A percentile compares a stretch with the other conserved stretches of the same genome.
Evolutionary conservation across 2,113 vertebrate species (phyloP).

Genomic region (Toxotes jaculatrix): DNA sequence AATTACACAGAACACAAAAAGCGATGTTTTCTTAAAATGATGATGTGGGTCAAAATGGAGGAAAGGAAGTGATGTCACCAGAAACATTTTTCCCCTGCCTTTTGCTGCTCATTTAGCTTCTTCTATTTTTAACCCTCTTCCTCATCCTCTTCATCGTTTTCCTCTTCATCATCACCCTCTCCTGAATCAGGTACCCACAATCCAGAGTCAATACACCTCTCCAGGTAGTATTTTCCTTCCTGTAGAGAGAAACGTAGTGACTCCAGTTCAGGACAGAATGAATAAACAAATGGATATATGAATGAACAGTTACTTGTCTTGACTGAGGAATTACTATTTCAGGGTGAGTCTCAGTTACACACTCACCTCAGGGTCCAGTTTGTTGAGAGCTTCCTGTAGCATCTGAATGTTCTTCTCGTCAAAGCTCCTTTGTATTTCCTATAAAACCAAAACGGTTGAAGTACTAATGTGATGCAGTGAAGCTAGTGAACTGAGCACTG

Average conservation of each 20-base stretch:
- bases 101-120: neutral
- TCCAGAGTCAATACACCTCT: constrained; percentile 89
- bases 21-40: no score
- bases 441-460: neutral
- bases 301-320: neutral
- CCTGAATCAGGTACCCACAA: constrained; percentile 89
- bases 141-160: constrained; percentile 4
- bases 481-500: neutral
- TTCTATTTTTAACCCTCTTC: neutral
- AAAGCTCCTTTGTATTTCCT: constrained; percentile 93
- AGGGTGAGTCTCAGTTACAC: neutral
- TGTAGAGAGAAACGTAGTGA: constrained; percentile 52
- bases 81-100: neutral
- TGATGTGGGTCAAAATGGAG: no score
- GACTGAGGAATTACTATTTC: neutral
- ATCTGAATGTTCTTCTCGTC: constrained; percentile 90
- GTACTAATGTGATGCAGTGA: neutral
- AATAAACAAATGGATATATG: neutral
- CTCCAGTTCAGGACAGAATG: neutral
- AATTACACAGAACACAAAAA: neutral
- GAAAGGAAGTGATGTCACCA: neutral
- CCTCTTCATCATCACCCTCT: constrained; percentile 30
- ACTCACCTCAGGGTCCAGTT: constrained; percentile 88
- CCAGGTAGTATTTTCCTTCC: constrained; percentile 88
- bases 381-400: constrained; percentile 89